Conservation (phyloP, 2,113 vertebrate species). For the Trochalopteron elliotii region DNA sequence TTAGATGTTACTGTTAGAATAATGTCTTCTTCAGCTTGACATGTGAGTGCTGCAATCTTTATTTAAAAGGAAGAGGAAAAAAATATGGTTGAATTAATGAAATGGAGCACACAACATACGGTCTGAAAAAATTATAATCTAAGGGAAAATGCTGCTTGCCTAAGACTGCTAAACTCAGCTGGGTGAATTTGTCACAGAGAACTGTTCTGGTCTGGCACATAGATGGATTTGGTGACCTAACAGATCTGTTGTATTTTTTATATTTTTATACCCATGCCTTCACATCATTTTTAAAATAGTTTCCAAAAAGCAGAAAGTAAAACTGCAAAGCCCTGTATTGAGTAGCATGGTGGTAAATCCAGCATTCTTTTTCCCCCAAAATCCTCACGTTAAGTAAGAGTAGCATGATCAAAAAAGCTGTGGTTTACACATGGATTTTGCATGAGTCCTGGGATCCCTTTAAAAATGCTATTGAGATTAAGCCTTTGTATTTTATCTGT, state of each 20-base stretch:
- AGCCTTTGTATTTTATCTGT: neutral
- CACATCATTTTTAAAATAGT: neutral
- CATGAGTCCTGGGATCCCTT: neutral
- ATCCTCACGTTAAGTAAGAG: neutral
- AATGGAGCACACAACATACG: neutral
- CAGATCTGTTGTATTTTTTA: neutral
- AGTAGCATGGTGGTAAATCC: neutral
- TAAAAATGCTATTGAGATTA: neutral
- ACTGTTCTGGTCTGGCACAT: neutral
- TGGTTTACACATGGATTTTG: neutral
- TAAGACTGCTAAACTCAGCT: neutral
- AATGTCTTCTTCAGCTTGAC: conserved; percentile 55
- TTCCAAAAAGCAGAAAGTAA: neutral
- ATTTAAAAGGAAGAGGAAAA: conserved; percentile 51
- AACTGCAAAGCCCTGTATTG: neutral
- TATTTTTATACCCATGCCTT: neutral
- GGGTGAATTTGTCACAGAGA: neutral
- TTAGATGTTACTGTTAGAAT: conserved; percentile 61
- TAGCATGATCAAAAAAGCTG: neutral
- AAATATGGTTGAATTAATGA: conserved; percentile 47
- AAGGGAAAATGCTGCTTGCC: neutral
- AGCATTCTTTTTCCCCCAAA: neutral
- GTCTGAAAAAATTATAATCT: neutral
- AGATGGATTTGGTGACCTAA: neutral
- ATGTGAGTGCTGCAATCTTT: conserved; percentile 42